These are phyloP conservation scores for Benthosema pterotum DNA, from an alignment of 2,797 vertebrate species.

Conservation along the genomic window DNA sequence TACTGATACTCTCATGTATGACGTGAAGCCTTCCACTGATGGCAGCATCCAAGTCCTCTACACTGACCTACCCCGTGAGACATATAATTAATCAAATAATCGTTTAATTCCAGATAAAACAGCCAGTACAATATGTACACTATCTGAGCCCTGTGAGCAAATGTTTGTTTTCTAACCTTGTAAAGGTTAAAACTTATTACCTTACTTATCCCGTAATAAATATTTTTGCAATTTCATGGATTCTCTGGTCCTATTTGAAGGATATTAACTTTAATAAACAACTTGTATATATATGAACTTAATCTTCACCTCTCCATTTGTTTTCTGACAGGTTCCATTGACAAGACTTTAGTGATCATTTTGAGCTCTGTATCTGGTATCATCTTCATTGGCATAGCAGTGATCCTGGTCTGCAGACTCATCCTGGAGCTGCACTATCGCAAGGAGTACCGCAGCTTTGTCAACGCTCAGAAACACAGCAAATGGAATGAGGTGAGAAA, in stretches of 20 bases:
- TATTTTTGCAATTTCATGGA: neutral
- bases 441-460: constrained; percentile 71
- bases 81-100: too few relatives aligned
- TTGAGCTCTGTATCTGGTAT: constrained; percentile 66
- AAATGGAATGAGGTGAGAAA: constrained; percentile 74
- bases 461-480: constrained; percentile 60
- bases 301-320: neutral
- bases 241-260: neutral
- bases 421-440: constrained; percentile 73
- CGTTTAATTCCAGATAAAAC: too few relatives aligned
- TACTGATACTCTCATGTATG: constrained; percentile 3
- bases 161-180: too few relatives aligned
- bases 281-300: neutral
- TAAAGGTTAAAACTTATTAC: neutral
- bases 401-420: constrained; percentile 70
- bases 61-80: constrained; percentile 42
- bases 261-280: too few relatives aligned
- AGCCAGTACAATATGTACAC: too few relatives aligned
- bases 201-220: neutral
- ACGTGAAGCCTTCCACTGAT: neutral
- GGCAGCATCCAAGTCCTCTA: constrained; percentile 39
- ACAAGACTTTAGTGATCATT: constrained; percentile 60
- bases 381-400: constrained; percentile 64
- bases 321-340: constrained; percentile 40
- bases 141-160: too few relatives aligned